These are phyloP conservation scores for Colostygia pectinataria DNA, from an alignment of 2,888 invertebrate species.

Conservation along the genomic window DNA sequence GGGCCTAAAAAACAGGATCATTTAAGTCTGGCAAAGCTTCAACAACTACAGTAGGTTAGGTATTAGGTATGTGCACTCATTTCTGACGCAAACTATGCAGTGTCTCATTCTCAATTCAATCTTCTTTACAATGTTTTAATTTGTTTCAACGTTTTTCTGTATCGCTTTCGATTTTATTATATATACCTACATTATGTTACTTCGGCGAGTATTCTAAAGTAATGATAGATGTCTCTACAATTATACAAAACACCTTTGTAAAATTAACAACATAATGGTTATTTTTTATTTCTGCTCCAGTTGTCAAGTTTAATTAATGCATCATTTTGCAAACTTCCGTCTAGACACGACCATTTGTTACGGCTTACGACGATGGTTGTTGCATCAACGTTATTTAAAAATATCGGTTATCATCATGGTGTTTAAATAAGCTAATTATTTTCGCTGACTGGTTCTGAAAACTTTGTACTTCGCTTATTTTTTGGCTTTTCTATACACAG, in stretches of 20 bases:
- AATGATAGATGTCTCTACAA: neutral
- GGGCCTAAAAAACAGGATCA: slow-evolving; percentile 28
- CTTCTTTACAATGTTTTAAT: no score
- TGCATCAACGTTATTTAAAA: slow-evolving; percentile 49
- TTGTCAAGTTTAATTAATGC: slow-evolving; percentile 61
- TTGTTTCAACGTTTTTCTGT: no score
- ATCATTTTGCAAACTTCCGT: slow-evolving; percentile 60
- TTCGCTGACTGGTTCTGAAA: slow-evolving; percentile 56
- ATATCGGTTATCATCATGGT: slow-evolving; percentile 49
- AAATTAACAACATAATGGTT: slow-evolving; percentile 6
- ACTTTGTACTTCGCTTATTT: slow-evolving; percentile 50
- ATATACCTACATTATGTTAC: no score
- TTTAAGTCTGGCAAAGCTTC: slow-evolving; percentile 14
- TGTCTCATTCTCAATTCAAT: no score
- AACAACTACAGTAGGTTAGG: neutral
- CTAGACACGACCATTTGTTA: slow-evolving; percentile 55
- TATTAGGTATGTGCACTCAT: no score
- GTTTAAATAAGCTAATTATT: slow-evolving; percentile 63
- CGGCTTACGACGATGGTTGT: slow-evolving; percentile 42
- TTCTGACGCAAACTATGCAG: neutral
- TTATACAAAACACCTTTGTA: neutral
- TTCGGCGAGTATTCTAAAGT: neutral
- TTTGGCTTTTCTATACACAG: no score
- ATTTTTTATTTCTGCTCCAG: slow-evolving; percentile 50
- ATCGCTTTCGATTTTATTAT: no score